These are phyloP conservation scores for Metaphire vulgaris DNA, from an alignment of 1,140 invertebrate genomes.

Conservation along the genomic window DNA sequence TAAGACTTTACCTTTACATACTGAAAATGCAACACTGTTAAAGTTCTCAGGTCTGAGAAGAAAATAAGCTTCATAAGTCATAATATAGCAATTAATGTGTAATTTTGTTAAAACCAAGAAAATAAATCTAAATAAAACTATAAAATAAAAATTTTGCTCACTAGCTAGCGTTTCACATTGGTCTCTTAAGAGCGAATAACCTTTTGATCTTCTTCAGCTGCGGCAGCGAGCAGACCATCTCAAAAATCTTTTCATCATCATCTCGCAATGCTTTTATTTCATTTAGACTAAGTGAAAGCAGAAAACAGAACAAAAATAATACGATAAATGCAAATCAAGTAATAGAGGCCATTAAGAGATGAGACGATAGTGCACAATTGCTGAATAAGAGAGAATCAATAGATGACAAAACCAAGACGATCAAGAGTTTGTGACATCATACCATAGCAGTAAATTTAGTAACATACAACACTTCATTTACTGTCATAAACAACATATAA, in stretches of 20 bases:
- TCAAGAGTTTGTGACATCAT: background rate
- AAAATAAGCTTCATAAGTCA: no score
- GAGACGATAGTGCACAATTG: no score
- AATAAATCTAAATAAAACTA: no score
- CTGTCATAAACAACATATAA: background rate
- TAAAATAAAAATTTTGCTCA: no score
- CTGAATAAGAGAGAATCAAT: background rate
- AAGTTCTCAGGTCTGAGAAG: no score
- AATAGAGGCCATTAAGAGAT: no score
- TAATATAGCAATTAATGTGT: no score
- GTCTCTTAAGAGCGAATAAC: background rate
- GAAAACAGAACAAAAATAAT: background rate
- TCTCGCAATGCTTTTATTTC: background rate
- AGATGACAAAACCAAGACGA: background rate
- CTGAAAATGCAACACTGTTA: no score
- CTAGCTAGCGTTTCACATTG: background rate
- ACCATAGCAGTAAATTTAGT: background rate
- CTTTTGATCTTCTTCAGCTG: background rate
- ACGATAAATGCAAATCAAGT: background rate
- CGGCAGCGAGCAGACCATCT: background rate
- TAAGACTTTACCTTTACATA: no score
- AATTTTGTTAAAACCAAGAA: no score
- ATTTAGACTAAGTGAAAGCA: background rate
- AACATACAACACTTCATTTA: background rate
- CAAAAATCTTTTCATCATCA: background rate